These are phyloP conservation scores for Pampus argenteus DNA, from an alignment of 2,797 vertebrate species.

Conservation along the genomic window DNA sequence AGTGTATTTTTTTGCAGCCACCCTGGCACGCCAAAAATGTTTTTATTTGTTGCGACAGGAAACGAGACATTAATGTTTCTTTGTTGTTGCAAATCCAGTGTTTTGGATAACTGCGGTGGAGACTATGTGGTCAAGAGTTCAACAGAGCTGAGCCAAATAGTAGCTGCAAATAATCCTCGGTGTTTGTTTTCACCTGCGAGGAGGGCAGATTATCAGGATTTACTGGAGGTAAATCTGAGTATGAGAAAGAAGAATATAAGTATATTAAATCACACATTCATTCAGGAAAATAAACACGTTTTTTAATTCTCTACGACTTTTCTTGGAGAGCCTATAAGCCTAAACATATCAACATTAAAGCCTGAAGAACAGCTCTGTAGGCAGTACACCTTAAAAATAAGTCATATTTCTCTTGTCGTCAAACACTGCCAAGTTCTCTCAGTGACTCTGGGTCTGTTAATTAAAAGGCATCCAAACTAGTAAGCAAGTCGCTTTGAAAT, in stretches of 20 bases:
- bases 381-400: background rate
- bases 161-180: slow-evolving; percentile 19
- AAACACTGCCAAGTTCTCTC: background rate
- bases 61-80: slow-evolving; percentile 4
- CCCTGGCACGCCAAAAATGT: slow-evolving; percentile 4
- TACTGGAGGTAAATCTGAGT: background rate
- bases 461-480: background rate
- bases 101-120: slow-evolving; percentile 33
- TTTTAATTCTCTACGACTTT: background rate
- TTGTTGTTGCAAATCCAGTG: slow-evolving; percentile 30
- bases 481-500: background rate
- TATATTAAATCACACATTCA: slow-evolving; percentile 1
- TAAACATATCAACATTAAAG: background rate
- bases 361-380: background rate
- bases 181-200: slow-evolving; percentile 51
- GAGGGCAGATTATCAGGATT: slow-evolving; percentile 30
- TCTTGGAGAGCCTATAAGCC: background rate
- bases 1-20: background rate
- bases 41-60: slow-evolving; percentile 25
- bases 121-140: slow-evolving; percentile 33
- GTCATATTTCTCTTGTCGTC: background rate
- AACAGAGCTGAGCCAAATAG: slow-evolving; percentile 5
- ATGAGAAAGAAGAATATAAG: slow-evolving; percentile 2
- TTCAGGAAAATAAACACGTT: no score
- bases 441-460: slow-evolving; percentile 4